These are phyloP conservation scores for Bryconaethiops microstoma DNA, from an alignment of 2,797 vertebrate species.

Conservation along the genomic window DNA sequence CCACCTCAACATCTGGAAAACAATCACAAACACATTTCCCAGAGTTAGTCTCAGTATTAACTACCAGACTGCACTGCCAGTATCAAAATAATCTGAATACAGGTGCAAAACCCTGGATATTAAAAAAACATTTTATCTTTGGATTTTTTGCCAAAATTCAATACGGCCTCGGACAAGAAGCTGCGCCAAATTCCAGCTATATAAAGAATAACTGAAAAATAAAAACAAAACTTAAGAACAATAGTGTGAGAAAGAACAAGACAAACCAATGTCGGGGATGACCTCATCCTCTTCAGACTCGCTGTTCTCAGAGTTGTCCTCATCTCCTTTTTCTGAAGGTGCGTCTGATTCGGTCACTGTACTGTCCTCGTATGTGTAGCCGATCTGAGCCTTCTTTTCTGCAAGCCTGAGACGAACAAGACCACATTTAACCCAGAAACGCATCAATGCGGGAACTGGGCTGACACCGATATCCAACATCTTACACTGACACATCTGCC, in stretches of 20 bases:
- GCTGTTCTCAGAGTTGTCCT: constrained; percentile 89
- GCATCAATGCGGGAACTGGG: too few species aligned
- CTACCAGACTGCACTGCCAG: too few species aligned
- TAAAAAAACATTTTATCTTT: too few species aligned
- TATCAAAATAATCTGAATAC: too few species aligned
- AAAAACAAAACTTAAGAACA: background rate
- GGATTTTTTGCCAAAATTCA: too few species aligned
- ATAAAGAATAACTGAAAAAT: background rate
- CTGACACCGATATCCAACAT: too few species aligned
- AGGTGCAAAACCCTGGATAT: too few species aligned
- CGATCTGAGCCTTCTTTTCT: constrained; percentile 93
- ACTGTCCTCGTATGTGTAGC: constrained; percentile 97
- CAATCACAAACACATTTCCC: background rate
- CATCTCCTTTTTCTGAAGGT: constrained; percentile 82
- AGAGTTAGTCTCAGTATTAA: background rate
- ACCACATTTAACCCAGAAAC: background rate
- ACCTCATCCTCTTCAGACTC: constrained; percentile 94
- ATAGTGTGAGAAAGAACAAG: background rate
- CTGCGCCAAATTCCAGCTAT: too few species aligned
- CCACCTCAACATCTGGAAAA: constrained; percentile 92
- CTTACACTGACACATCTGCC: too few species aligned
- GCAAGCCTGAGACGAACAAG: constrained; percentile 76
- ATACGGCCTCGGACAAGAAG: too few species aligned
- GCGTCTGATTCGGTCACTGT: constrained; percentile 86
- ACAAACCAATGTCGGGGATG: constrained; percentile 94